Evolutionary conservation across 2,797 vertebrate species (phyloP), one percentile per base, ranked within the genome.

Genomic region (Siniperca scherzeri): DNA sequence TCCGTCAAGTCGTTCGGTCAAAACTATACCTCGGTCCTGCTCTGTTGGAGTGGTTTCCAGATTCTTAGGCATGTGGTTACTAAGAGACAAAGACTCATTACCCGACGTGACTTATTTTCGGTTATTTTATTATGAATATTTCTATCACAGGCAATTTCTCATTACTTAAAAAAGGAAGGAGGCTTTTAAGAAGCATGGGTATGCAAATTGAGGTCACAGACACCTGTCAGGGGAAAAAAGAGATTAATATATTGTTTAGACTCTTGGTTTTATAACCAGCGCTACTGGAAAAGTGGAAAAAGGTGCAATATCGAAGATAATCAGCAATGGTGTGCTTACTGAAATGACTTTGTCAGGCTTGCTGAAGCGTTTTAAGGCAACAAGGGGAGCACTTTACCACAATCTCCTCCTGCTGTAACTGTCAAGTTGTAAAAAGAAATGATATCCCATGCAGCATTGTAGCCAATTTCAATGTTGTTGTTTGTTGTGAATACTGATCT

Each of bases 251-350:
- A 90, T 89, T 83, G 87, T 89, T 90, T 85, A 83, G 88, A 89
- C 76, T 85, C 70, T 79, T 72, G 82, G 79, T 87, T 60, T 87
- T 60, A 62, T 80, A 78, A 84, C 80, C 74, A 84, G 83, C 78
- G 71, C 89, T 87, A 86, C 87, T 92, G 89, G 88, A 90, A 88
- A 89, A 85, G 83, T 82, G 87, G 91, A 86, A 89, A 87, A 94
- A 88, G 93, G 95, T 96, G 96, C 96, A 96, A 96, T 96, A 94
- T 95, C 89, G 90, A 93, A 84, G 93, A 93, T 93, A 95, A 96
- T 95, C 91, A 92, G 89, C 86, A 77, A 87, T 42, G 74, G 82
- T 70, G 76, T 57, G 76, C 65, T 87, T 86, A 85, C 78, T 88
- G 77, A 89, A 77, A 83, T 38, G 56, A 86, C 74, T 80, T 74